Evolutionary conservation across 2,888 invertebrate species (phyloP).

Genomic region (Parnassius apollo): DNA sequence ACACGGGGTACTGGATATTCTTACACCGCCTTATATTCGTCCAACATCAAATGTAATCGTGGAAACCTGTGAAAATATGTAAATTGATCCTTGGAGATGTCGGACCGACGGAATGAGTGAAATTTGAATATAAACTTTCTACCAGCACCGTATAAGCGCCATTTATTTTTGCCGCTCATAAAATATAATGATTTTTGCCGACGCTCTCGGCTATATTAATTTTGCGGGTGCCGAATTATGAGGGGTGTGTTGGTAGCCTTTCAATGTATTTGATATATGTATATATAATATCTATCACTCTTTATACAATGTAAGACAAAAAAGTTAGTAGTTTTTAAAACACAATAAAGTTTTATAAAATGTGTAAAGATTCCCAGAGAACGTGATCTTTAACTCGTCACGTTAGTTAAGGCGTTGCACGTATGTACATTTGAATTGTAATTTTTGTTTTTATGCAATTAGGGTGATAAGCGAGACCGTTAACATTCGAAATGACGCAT

Average conservation of each 20-base stretch:
- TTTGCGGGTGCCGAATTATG: slow-evolving; percentile 54
- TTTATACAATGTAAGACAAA: not conserved
- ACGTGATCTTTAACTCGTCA: too few relatives aligned
- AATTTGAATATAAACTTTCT: slow-evolving; percentile 80
- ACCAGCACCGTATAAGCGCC: slow-evolving; percentile 70
- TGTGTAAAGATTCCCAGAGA: not conserved
- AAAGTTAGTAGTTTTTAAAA: not conserved
- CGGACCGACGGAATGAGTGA: slow-evolving; percentile 72
- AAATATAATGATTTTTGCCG: slow-evolving; percentile 81
- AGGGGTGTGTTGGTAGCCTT: slow-evolving; percentile 49
- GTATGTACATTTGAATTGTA: too few relatives aligned
- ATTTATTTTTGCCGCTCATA: slow-evolving; percentile 77
- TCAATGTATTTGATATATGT: slow-evolving; percentile 29
- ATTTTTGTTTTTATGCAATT: too few relatives aligned
- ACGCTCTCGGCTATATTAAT: slow-evolving; percentile 71
- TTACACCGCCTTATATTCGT: not conserved
- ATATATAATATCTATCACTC: not conserved
- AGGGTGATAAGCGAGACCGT: too few relatives aligned
- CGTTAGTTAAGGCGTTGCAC: too few relatives aligned
- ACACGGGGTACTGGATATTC: too few relatives aligned
- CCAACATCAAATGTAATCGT: slow-evolving; percentile 66
- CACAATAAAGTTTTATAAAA: not conserved
- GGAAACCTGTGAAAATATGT: slow-evolving; percentile 80
- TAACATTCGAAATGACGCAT: too few relatives aligned
- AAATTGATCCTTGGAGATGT: slow-evolving; percentile 80